phyloP scores from a whole-genome alignment of 2,888 invertebrate genomes.

The Carterocephalus palaemon region DNA sequence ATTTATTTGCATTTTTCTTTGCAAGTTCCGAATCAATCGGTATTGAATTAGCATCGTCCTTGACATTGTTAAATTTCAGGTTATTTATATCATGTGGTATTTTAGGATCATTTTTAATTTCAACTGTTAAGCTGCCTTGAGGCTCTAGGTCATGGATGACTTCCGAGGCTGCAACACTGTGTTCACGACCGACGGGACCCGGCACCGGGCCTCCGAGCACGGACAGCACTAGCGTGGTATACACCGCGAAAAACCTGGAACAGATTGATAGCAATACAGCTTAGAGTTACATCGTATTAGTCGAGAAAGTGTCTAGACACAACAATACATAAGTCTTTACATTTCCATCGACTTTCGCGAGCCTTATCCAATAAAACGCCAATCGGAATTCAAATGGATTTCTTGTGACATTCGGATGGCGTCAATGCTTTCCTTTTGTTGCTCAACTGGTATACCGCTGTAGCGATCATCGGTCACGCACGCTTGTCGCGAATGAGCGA shows the following conservation, averaged over 20 bases:
- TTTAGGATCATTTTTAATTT: slow-evolving; percentile 41
- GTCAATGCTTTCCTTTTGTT: slow-evolving; percentile 7
- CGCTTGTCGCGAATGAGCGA: slow-evolving; percentile 15
- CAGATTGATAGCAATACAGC: slow-evolving; percentile 19
- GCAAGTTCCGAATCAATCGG: background rate
- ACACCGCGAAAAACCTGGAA: slow-evolving; percentile 62
- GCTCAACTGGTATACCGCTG: slow-evolving; percentile 13
- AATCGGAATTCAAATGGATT: no score
- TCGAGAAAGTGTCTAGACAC: no score
- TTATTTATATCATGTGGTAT: slow-evolving; percentile 33
- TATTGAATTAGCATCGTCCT: slow-evolving; percentile 4
- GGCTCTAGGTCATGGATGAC: slow-evolving; percentile 38
- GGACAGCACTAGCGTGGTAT: slow-evolving; percentile 46
- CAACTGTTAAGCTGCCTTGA: slow-evolving; percentile 43
- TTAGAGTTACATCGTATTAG: background rate
- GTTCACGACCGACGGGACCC: slow-evolving; percentile 32
- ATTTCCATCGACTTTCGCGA: no score
- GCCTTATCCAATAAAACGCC: no score
- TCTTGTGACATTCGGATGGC: slow-evolving; percentile 2
- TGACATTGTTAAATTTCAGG: slow-evolving; percentile 14
- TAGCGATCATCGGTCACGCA: slow-evolving; percentile 21
- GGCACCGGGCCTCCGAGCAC: slow-evolving; percentile 41
- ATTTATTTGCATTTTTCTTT: slow-evolving; percentile 11
- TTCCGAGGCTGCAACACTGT: slow-evolving; percentile 28
- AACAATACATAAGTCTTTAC: no score